Evolutionary conservation across 2,797 vertebrate genomes (phyloP).

Genomic region (Leptatherina wallacei): DNA sequence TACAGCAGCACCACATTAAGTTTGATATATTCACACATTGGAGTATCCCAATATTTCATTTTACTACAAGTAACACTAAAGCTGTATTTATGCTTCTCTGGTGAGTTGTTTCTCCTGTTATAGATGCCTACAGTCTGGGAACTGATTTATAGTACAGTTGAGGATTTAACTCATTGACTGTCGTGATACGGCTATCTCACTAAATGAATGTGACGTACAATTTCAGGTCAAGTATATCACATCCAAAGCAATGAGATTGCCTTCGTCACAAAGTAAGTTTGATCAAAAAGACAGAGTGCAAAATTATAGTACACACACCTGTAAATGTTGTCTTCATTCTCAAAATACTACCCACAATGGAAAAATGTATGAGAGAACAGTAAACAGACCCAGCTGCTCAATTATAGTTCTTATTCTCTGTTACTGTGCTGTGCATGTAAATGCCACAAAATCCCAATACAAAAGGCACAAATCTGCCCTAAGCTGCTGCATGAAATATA

Average conservation of each 20-base stretch:
- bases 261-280: slow-evolving; percentile 4
- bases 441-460: slow-evolving; percentile 49
- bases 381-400: slow-evolving; percentile 14
- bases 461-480: slow-evolving; percentile 42
- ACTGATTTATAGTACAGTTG: slow-evolving; percentile 50
- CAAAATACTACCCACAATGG: slow-evolving; percentile 21
- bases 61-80: slow-evolving; percentile 51
- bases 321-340: slow-evolving; percentile 15
- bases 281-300: not conserved
- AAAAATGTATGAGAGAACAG: slow-evolving; percentile 13
- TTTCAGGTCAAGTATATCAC: slow-evolving; percentile 31
- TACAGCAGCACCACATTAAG: slow-evolving; percentile 27
- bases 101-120: slow-evolving; percentile 35
- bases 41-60: slow-evolving; percentile 54
- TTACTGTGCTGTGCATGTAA: slow-evolving; percentile 4
- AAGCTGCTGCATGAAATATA: slow-evolving; percentile 43
- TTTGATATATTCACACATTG: slow-evolving; percentile 50
- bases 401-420: slow-evolving; percentile 24
- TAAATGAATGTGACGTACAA: slow-evolving; percentile 41
- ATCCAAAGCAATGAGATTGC: slow-evolving; percentile 36
- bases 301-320: slow-evolving; percentile 6
- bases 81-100: slow-evolving; percentile 56
- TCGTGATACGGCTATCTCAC: slow-evolving; percentile 10
- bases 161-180: slow-evolving; percentile 46
- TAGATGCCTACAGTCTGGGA: slow-evolving; percentile 30